Evolutionary conservation across 2,113 vertebrate genomes (phyloP).

Genomic region (Andinoacara biseriatus): DNA sequence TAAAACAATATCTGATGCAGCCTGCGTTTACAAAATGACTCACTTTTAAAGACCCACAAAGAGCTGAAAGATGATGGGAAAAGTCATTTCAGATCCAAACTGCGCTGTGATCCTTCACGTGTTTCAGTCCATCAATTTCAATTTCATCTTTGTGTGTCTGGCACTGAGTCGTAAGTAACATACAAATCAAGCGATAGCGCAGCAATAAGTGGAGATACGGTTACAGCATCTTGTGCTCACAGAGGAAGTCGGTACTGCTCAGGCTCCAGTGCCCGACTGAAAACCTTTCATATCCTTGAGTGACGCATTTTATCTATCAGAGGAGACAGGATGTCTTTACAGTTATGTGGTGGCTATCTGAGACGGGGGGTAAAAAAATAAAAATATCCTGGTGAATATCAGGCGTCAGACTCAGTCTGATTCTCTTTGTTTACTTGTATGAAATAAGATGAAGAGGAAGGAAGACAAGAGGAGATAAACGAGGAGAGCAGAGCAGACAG

Average conservation of each 20-base stretch:
- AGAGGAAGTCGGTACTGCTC: neutral
- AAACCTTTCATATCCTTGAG: constrained; percentile 7
- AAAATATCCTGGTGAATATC: constrained; percentile 38
- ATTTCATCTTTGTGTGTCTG: constrained; percentile 12
- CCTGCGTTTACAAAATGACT: constrained; percentile 17
- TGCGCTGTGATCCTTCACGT: constrained; percentile 23
- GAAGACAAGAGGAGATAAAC: neutral
- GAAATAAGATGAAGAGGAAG: constrained; percentile 10
- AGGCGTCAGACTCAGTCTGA: neutral
- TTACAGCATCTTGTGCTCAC: constrained; percentile 9
- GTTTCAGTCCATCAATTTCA: constrained; percentile 22
- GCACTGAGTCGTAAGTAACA: constrained; percentile 11
- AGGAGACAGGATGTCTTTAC: constrained; percentile 45
- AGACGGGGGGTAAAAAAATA: constrained; percentile 16
- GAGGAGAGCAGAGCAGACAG: neutral
- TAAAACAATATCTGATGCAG: constrained; percentile 17
- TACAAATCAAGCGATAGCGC: constrained; percentile 7
- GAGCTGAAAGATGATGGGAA: constrained; percentile 10
- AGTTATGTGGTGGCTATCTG: constrained; percentile 17
- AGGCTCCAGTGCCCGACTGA: neutral
- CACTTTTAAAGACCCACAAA: neutral
- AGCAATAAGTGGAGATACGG: constrained; percentile 11
- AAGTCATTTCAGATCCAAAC: constrained; percentile 31
- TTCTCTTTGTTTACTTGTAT: neutral
- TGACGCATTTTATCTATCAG: constrained; percentile 24